Conservation (phyloP, 2,113 vertebrate species). For the Gallinago paraguaiae region DNA sequence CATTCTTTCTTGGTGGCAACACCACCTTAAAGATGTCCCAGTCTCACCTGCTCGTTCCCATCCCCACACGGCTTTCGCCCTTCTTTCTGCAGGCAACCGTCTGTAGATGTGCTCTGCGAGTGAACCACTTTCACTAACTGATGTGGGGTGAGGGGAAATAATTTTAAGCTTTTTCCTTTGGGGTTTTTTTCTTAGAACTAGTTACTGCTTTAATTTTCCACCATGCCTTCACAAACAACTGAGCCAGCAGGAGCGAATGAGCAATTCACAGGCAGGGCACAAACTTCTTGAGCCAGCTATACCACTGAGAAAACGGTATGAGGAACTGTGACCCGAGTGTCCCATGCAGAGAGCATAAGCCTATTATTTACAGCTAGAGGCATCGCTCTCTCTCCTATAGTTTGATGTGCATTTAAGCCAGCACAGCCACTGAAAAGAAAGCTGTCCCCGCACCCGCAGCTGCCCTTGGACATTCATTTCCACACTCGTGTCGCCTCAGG, state of each 20-base stretch:
- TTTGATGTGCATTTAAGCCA: neutral
- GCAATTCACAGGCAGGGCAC: neutral
- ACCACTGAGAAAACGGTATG: neutral
- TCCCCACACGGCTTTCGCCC: accelerated
- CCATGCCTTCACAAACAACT: neutral
- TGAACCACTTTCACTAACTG: neutral
- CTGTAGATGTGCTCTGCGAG: neutral
- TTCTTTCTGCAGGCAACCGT: neutral
- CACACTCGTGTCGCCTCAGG: neutral
- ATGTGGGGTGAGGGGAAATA: neutral
- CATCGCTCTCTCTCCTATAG: neutral
- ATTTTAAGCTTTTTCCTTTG: neutral
- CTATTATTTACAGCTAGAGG: conserved; percentile 42
- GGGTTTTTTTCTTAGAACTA: neutral
- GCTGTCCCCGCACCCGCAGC: neutral
- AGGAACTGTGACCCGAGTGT: neutral
- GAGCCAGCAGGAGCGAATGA: conserved; percentile 12
- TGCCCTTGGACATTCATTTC: neutral
- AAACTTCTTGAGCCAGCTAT: conserved; percentile 13
- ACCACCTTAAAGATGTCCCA: neutral
- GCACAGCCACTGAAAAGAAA: neutral
- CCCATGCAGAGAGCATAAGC: conserved; percentile 22
- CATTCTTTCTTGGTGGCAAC: neutral
- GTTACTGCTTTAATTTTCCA: conserved; percentile 1
- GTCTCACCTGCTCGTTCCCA: neutral